Percentiles rank a stretch among this genome's conserved stretches.
Evolutionary conservation across 1,140 invertebrate genomes (phyloP).

Genomic region (Telenomus remus): DNA sequence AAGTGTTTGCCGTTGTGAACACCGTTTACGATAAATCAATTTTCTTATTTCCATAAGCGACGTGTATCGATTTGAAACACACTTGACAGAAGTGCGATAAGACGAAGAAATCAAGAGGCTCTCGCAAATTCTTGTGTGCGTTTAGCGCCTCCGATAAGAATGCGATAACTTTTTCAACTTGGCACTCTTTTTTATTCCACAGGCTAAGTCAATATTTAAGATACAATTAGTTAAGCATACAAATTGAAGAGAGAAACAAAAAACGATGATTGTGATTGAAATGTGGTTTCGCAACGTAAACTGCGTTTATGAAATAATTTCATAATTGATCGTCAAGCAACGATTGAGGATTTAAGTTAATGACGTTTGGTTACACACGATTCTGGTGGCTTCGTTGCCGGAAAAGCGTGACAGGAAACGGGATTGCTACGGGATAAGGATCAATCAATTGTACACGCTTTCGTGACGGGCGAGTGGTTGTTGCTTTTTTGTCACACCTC

Average conservation of each 20-base stretch:
- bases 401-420: constrained; percentile 55
- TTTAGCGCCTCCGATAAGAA: constrained; percentile 47
- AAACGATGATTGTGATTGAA: neutral
- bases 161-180: constrained; percentile 40
- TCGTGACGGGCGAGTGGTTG: constrained; percentile 38
- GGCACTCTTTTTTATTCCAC: constrained; percentile 11
- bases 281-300: too few relatives aligned
- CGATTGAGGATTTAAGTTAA: constrained; percentile 26
- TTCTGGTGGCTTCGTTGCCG: constrained; percentile 35
- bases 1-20: constrained; percentile 12
- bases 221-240: neutral
- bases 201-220: constrained; percentile 14
- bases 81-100: constrained; percentile 32
- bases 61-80: constrained; percentile 25
- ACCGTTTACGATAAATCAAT: constrained; percentile 3
- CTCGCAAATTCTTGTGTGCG: constrained; percentile 33
- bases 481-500: neutral
- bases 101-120: constrained; percentile 8
- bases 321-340: neutral
- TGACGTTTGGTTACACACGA: constrained; percentile 40
- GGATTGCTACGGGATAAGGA: constrained; percentile 53
- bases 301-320: too few relatives aligned
- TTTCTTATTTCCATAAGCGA: constrained; percentile 12
- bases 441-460: constrained; percentile 58
- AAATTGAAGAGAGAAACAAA: too few relatives aligned